phyloP scores from a whole-genome alignment of 2,888 invertebrate species.

The Leptarthrus brevirostris region DNA sequence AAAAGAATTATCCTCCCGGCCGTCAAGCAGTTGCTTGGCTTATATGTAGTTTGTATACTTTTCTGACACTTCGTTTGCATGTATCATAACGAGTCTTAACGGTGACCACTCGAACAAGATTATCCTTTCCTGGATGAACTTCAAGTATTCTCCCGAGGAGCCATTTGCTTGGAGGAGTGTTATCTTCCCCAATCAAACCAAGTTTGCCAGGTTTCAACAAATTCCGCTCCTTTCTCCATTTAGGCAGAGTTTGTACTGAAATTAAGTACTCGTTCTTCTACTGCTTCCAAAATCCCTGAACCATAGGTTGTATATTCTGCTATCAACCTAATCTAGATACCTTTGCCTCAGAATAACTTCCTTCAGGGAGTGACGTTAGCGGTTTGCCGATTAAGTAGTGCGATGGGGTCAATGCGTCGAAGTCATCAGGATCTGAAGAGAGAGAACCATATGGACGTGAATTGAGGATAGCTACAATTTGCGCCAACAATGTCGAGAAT shows the following conservation, averaged over 20 bases:
- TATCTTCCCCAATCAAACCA: not conserved
- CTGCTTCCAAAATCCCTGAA: not conserved
- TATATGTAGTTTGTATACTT: not conserved
- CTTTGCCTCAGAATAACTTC: not conserved
- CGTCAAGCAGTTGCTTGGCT: not conserved
- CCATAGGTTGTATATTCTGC: not conserved
- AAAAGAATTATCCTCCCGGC: no score
- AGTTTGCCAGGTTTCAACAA: not conserved
- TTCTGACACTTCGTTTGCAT: not conserved
- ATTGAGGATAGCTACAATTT: slow-evolving; percentile 57
- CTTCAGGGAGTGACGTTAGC: not conserved
- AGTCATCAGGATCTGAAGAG: slow-evolving; percentile 42
- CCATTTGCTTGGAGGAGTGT: not conserved
- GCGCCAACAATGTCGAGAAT: slow-evolving; percentile 55
- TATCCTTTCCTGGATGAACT: not conserved
- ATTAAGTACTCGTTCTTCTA: not conserved
- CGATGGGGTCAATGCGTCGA: slow-evolving; percentile 30
- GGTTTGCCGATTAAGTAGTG: not conserved
- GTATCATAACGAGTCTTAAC: not conserved
- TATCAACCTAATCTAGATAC: not conserved
- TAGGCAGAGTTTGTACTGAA: not conserved
- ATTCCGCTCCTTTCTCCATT: not conserved
- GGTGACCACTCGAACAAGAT: not conserved
- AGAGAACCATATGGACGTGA: slow-evolving; percentile 56
- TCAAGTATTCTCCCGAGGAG: not conserved